Percentiles rank a stretch among this genome's conserved stretches.
Evolutionary conservation across 2,797 vertebrate genomes (phyloP).

Genomic region (Centroberyx gerrardi): DNA sequence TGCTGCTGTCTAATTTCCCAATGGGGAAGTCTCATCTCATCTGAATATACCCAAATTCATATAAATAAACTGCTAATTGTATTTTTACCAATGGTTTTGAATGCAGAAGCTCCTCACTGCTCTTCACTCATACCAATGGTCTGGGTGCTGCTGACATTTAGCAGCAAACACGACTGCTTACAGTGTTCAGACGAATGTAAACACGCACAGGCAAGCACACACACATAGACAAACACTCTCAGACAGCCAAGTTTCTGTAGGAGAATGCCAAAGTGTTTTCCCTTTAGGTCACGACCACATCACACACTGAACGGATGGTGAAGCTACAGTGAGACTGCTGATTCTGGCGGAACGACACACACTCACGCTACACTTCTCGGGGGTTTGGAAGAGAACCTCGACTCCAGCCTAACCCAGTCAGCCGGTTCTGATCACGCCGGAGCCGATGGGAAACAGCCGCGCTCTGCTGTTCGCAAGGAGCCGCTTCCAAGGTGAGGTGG

Average conservation of each 20-base stretch:
- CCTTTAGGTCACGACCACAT: slow-evolving; percentile 38
- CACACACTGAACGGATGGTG: slow-evolving; percentile 16
- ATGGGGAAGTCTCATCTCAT: no score
- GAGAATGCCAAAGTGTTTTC: neutral
- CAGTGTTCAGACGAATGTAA: slow-evolving; percentile 49
- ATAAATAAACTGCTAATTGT: neutral
- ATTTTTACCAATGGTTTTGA: neutral
- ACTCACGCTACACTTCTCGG: slow-evolving; percentile 40
- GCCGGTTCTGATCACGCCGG: slow-evolving; percentile 46
- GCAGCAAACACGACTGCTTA: slow-evolving; percentile 54
- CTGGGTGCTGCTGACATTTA: slow-evolving; percentile 64
- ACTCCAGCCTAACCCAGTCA: slow-evolving; percentile 65
- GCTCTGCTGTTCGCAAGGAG: slow-evolving; percentile 7
- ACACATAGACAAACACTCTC: slow-evolving; percentile 39
- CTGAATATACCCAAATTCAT: no score
- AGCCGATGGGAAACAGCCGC: slow-evolving; percentile 48
- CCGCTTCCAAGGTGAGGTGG: slow-evolving; percentile 37
- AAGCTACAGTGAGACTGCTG: slow-evolving; percentile 23
- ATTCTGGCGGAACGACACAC: slow-evolving; percentile 19
- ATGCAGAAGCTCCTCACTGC: neutral
- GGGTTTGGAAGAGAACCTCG: slow-evolving; percentile 60
- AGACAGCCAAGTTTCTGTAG: neutral
- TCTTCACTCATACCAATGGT: slow-evolving; percentile 3
- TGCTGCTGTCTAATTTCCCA: no score
- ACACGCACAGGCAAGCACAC: slow-evolving; percentile 44